Conservation (phyloP, 2,113 vertebrate genomes). For the Otus sunia region DNA sequence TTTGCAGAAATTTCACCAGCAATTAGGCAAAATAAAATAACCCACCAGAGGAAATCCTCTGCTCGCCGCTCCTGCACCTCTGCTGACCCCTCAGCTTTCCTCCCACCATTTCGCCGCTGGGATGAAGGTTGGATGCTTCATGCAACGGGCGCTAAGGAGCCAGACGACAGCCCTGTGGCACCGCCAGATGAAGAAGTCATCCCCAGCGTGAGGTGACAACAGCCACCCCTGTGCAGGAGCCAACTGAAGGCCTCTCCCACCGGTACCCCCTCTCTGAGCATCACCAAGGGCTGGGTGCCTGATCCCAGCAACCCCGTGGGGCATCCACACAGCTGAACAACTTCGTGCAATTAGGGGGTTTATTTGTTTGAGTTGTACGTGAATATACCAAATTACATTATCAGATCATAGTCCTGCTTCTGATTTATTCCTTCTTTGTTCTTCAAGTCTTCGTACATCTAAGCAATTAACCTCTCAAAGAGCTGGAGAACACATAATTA, state of each 20-base stretch:
- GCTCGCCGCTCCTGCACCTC: not conserved
- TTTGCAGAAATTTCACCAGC: slow-evolving; percentile 73
- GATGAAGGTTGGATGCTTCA: not conserved
- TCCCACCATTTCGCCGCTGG: not conserved
- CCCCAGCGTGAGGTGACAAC: not conserved
- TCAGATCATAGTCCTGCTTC: slow-evolving; percentile 74
- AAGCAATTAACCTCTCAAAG: slow-evolving; percentile 85
- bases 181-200: not conserved
- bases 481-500: slow-evolving; percentile 83
- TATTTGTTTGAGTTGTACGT: slow-evolving; percentile 79
- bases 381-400: slow-evolving; percentile 77
- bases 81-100: not conserved
- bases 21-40: slow-evolving; percentile 74
- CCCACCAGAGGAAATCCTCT: slow-evolving; percentile 41
- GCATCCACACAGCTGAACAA: not conserved
- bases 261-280: not conserved
- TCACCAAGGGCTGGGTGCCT: not conserved
- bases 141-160: not conserved
- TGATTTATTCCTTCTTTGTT: slow-evolving; percentile 83
- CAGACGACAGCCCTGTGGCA: not conserved
- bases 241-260: not conserved
- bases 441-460: slow-evolving; percentile 78
- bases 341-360: slow-evolving; percentile 66
- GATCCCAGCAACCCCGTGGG: not conserved
- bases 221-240: not conserved